Base-by-base conservation (phyloP, 1,140 invertebrate genomes). In the Phymorhynchus buccinoides region DNA sequence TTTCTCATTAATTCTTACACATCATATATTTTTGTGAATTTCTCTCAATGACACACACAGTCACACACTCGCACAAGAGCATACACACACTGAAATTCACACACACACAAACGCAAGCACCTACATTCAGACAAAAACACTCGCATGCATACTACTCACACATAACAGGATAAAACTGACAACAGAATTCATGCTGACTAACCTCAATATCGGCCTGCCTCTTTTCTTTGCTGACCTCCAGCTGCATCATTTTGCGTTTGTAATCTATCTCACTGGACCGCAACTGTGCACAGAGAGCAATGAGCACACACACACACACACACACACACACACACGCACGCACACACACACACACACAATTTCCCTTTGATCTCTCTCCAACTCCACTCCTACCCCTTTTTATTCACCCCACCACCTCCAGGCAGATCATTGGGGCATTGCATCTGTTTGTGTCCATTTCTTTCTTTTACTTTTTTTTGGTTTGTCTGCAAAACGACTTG, bases 181-280 rank as follows among this genome's bases (percentile, higher is more conserved):
- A 66, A 22, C 14, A 7, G n/a, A 27, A 66, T 6, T 30, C n/a
- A 7, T n/a, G 62, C 30, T 71, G n/a, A 52, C 78, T 52, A 14
- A 90, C 89, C 85, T 91, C 91, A 85, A 91, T 89, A 35, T 88
- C 42, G 32, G 90, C 82, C 78, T 85, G 80, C 48, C 81, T 75
- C 56, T 87, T 88, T 48, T 87, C 85, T 68, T 88, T 89, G 14
- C 87, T 71, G 12, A 91, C 48, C 42, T 90, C 87, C 62, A 91
- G 84, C 6, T 82, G 37, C 56, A 86, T 89, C 79, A 86, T 79
- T 66, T 81, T 86, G 68, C 85, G 88, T 9, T 84, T 39, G 82
- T 85, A 91, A 6, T 80, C 41, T 3, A 90, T 52, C 71, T 91
- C 90, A 18, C 88, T 85, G 68, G 32, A 80, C 80, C 87, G 85